Base-by-base conservation (phyloP, 2,888 invertebrate genomes). In the Perizoma affinitatum region DNA sequence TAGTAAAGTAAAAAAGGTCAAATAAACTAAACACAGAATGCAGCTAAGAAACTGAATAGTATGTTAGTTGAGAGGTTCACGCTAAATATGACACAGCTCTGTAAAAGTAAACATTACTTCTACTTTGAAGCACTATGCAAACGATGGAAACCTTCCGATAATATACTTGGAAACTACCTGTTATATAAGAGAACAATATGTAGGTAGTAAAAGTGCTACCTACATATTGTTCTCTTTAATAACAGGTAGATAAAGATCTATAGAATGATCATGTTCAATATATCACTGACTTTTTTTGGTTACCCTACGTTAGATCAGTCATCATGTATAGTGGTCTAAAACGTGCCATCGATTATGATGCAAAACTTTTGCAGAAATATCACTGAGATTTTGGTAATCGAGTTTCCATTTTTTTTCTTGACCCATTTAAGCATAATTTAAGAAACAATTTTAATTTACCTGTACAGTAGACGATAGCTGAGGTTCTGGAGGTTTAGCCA, bases 401-500 rank as follows among this genome's bases (percentile, higher is more conserved):
- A n/a, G 22, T 22, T 22, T 3, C 22, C 22, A 22, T 2, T 22
- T 22, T 22, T 22, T 22, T 1, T 22, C 22, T 22, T 22, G 22
- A 22, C 22, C 22, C 22, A 2, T 3, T 22, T 22, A 22, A 22
- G 1, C 3, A 22, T 4, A 3, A 38, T 38, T 6, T 4, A 3
- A 6, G 38, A 38, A 7, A 5, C 5, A 34, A 9, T 4, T 34
- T 35, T 35, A 40, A 51, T 54, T 64, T 78, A 96, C 97, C 95
- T 98, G 97, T 6, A 97, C 97, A 42, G 96, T 97, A 10, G 97
- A 96, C 22, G 97, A 97, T 52, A 98, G 92, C 58, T 95, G 93
- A 54, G 95, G 95, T 75, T 96, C 95, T 36, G 95, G 95, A 65
- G 94, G 93, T 69, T 93, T 91, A 7, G 98, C 97, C 83, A 95